phyloP scores from a whole-genome alignment of 1,140 invertebrate species.

The Whitmania pigra region DNA sequence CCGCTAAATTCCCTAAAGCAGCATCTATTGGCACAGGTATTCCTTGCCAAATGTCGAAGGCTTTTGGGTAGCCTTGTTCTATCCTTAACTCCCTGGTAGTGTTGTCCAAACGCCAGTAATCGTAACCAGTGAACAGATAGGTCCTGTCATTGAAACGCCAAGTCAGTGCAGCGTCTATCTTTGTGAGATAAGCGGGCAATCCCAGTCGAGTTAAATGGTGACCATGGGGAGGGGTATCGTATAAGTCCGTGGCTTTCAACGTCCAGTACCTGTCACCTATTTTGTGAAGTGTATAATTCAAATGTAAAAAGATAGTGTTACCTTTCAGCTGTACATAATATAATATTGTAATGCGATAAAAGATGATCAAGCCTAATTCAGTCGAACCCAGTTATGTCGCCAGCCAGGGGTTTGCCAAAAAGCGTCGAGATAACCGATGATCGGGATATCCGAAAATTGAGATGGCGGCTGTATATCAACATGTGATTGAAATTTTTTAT shows the following conservation, averaged over 20 bases:
- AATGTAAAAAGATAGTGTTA: too few relatives aligned
- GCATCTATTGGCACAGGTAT: conserved; percentile 16
- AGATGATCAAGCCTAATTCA: neutral
- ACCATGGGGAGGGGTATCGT: neutral
- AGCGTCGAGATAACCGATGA: too few relatives aligned
- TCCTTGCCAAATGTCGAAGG: conserved; percentile 11
- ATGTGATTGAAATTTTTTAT: too few relatives aligned
- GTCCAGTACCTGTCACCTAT: conserved; percentile 15
- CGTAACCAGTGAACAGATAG: conserved; percentile 7
- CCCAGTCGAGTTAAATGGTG: neutral
- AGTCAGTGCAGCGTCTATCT: conserved; percentile 6
- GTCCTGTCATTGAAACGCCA: conserved; percentile 2
- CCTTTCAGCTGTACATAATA: neutral
- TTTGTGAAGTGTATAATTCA: neutral
- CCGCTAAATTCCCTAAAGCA: neutral
- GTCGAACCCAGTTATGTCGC: too few relatives aligned
- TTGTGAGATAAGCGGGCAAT: neutral
- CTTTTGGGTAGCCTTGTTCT: conserved; percentile 3
- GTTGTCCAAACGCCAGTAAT: conserved; percentile 15
- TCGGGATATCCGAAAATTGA: too few relatives aligned
- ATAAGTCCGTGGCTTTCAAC: neutral
- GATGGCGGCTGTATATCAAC: too few relatives aligned
- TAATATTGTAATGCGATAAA: neutral
- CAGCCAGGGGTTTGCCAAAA: too few relatives aligned
- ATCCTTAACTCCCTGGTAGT: neutral